A percentile compares a stretch with the other conserved stretches of the same genome.
Evolutionary conservation across 53 echinoderm and acorn worm species (phyloP).

Genomic region (Mesocentrotus franciscanus): DNA sequence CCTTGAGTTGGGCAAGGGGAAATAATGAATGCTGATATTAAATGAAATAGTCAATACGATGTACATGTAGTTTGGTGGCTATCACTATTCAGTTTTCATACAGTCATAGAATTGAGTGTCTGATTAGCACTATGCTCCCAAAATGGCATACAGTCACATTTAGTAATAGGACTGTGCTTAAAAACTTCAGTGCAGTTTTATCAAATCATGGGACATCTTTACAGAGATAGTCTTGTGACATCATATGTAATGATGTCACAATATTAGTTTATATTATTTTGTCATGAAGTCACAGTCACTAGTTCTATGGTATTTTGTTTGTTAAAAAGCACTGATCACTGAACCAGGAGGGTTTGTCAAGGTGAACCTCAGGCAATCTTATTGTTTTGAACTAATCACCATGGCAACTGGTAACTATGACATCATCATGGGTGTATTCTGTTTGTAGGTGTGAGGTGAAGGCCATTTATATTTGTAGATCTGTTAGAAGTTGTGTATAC

Average conservation of each 20-base stretch:
- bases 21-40: neutral
- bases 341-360: neutral
- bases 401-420: neutral
- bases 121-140: too few species aligned
- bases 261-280: neutral
- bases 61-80: neutral
- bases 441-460: too few species aligned
- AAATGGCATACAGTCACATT: too few species aligned
- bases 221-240: neutral
- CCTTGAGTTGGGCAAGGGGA: neutral
- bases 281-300: neutral
- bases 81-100: neutral
- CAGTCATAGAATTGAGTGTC: too few species aligned
- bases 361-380: neutral
- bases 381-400: neutral
- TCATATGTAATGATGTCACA: constrained; percentile 1
- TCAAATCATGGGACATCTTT: too few species aligned
- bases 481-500: too few species aligned
- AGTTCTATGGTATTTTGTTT: neutral
- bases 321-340: neutral
- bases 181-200: too few species aligned
- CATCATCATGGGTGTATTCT: neutral
- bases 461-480: too few species aligned
- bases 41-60: neutral
- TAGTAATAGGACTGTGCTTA: too few species aligned